Evolutionary conservation across 2,113 vertebrate genomes (phyloP), one percentile per base, ranked within the genome.

Genomic region (Phyllostomus discolor): DNA sequence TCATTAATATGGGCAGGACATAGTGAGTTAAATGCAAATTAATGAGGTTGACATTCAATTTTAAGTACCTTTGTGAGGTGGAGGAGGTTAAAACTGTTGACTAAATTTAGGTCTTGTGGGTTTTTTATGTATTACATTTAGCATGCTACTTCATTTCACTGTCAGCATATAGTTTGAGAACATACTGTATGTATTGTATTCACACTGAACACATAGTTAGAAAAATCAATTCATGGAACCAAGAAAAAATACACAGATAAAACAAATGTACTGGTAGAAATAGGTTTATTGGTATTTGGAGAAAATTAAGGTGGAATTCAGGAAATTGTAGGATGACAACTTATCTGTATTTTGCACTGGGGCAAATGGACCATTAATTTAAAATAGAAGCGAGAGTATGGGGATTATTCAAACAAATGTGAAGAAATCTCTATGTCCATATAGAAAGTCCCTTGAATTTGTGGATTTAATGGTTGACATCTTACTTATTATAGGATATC

Each of bases 161-260:
- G 2, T 80, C 64, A 46, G 41, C 4, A 59, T 50, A 12, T 28
- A 79, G 1, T 88, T 79, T 83, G 66, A 88, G 28, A 96, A 5
- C 26, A 78, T 7, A 73, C 14, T 79, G 10, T 17, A 72, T 78
- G 59, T 80, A 35, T 35, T 50, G 24, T 72, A 75, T 82, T 85
- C 66, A 81, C 38, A 20, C 14, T 88, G 24, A 95, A 66, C 43
- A 94, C 62, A 80, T 59, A 62, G 10, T 88, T 31, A 69, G 54
- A 93, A 94, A 95, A 97, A 94, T 88, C 59, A 78, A 50, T 92
- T 50, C 16, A 88, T 62, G 48, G 57, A 90, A 20, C 57, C 84
- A 35, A 90, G 26, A 66, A 43, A 79, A 90, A 90, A 78, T 81
- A 82, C 11, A 85, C 7, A 41, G 35, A 52, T 73, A 35, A 54